phyloP scores from a whole-genome alignment of 2,888 invertebrate species.

The Drosophila basisetae region DNA sequence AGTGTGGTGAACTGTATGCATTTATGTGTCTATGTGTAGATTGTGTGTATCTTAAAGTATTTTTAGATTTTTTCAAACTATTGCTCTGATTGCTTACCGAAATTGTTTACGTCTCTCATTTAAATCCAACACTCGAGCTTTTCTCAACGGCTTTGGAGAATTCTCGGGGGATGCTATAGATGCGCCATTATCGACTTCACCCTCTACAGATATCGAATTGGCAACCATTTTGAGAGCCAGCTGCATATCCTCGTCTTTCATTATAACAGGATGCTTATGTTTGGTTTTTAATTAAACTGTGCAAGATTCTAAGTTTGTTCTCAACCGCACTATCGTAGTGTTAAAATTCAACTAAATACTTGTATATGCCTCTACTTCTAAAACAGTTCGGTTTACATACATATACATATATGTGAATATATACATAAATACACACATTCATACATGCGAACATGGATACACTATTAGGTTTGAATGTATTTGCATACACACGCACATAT shows the following conservation, averaged over 20 bases:
- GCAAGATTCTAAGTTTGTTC: slow-evolving; percentile 4
- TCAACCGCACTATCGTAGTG: slow-evolving; percentile 50
- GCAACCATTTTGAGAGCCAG: slow-evolving; percentile 89
- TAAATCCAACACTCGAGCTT: slow-evolving; percentile 88
- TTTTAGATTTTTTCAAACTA: slow-evolving; percentile 11
- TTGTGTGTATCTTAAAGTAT: slow-evolving; percentile 12
- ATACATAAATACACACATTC: slow-evolving; percentile 1
- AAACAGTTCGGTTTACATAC: slow-evolving; percentile 51
- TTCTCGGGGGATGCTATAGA: slow-evolving; percentile 86
- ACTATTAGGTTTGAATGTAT: background rate
- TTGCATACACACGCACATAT: slow-evolving; percentile 11
- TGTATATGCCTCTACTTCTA: slow-evolving; percentile 51
- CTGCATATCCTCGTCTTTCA: slow-evolving; percentile 85
- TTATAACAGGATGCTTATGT: slow-evolving; percentile 19
- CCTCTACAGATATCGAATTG: slow-evolving; percentile 75
- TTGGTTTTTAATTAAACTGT: background rate
- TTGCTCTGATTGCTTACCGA: slow-evolving; percentile 86
- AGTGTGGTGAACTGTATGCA: too few species aligned
- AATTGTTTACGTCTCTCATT: slow-evolving; percentile 90
- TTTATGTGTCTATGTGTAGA: background rate
- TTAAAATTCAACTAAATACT: slow-evolving; percentile 60
- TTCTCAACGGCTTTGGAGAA: slow-evolving; percentile 88
- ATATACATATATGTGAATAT: slow-evolving; percentile 36
- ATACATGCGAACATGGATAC: background rate
- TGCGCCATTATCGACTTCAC: slow-evolving; percentile 33